Conservation (phyloP, 2,113 vertebrate genomes). For the Acrocephalus kingi region DNA sequence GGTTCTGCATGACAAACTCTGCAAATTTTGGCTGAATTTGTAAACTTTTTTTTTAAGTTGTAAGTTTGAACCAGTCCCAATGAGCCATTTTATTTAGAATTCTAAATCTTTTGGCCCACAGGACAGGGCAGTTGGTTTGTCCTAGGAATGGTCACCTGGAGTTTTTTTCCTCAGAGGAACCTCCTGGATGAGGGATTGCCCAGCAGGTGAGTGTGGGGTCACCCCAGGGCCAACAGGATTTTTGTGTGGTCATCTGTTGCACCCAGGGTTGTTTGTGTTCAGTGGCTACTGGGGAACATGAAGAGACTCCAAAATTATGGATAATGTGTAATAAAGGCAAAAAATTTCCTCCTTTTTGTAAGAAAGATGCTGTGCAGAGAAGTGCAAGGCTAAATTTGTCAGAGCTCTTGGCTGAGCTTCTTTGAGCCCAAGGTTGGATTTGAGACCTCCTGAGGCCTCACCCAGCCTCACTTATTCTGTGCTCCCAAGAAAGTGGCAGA, state of each 20-base stretch:
- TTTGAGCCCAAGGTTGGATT: not conserved
- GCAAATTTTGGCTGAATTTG: not conserved
- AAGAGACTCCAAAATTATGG: not conserved
- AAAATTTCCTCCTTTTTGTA: not conserved
- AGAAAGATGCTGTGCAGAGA: not conserved
- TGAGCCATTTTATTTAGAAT: not conserved
- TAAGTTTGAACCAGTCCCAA: not conserved
- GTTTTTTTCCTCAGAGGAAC: not conserved
- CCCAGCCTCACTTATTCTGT: not conserved
- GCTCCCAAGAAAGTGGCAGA: not conserved
- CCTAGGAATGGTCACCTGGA: not conserved
- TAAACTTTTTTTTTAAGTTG: not conserved
- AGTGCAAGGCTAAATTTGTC: not conserved
- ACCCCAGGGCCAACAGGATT: fast-evolving
- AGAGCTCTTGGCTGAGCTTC: not conserved
- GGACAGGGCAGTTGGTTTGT: not conserved
- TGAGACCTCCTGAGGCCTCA: not conserved
- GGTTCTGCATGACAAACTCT: not conserved
- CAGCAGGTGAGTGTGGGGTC: not conserved
- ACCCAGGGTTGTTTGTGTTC: not conserved
- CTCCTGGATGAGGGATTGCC: not conserved
- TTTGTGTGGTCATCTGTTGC: not conserved
- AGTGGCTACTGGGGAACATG: fast-evolving
- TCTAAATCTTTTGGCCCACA: not conserved
- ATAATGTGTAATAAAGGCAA: not conserved